Evolutionary conservation across 2,113 vertebrate genomes (phyloP).

Genomic region (Cichladusa arquata): DNA sequence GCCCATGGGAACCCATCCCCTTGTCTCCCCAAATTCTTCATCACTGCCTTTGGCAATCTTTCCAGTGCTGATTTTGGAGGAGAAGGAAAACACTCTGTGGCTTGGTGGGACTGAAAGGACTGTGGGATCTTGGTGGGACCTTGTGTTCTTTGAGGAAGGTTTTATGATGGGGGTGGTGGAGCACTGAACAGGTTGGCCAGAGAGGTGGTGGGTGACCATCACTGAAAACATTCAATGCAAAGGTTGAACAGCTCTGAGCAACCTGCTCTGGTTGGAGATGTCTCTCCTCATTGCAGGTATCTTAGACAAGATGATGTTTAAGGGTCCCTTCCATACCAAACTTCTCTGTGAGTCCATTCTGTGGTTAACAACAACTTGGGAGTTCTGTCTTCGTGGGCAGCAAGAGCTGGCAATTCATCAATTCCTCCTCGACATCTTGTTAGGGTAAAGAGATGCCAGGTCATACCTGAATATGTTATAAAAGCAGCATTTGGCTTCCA

Average conservation of each 20-base stretch:
- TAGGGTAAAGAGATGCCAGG: not conserved
- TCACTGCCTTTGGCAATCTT: not conserved
- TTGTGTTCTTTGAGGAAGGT: not conserved
- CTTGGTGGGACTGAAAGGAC: not conserved
- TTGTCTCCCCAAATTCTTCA: not conserved
- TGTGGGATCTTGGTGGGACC: not conserved
- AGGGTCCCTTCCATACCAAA: not conserved
- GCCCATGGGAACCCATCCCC: accelerated
- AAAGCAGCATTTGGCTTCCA: conserved; percentile 20
- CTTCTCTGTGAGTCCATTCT: not conserved
- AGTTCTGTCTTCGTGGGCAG: not conserved
- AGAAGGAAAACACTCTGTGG: not conserved
- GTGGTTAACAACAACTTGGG: not conserved
- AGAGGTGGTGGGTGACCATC: not conserved
- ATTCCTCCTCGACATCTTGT: not conserved
- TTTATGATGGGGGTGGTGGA: not conserved
- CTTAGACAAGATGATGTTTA: not conserved
- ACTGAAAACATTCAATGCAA: not conserved
- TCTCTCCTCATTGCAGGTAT: not conserved
- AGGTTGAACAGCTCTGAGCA: not conserved
- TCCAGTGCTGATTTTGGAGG: not conserved
- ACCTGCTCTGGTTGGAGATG: not conserved
- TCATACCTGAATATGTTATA: conserved; percentile 21
- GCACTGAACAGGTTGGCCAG: not conserved
- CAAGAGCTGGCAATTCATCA: not conserved